Evolutionary conservation across 1,140 invertebrate species (phyloP).

Genomic region (Magallana ariakensis): DNA sequence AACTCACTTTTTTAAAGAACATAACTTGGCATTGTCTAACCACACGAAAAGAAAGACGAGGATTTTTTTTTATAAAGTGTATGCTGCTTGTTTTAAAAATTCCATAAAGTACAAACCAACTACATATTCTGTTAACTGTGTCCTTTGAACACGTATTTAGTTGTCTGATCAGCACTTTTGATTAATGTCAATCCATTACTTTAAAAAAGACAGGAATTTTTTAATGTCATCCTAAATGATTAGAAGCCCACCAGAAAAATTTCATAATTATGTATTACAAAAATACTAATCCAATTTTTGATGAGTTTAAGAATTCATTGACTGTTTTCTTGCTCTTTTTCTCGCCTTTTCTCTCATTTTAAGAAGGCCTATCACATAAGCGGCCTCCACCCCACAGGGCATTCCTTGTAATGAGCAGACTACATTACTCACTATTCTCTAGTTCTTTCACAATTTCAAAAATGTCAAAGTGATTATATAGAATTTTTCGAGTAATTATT

Average conservation of each 20-base stretch:
- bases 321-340: conserved; percentile 16
- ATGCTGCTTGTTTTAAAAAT: no score
- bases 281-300: background rate
- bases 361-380: background rate
- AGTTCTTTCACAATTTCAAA: conserved; percentile 4
- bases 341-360: background rate
- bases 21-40: no score
- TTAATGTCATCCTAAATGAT: background rate
- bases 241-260: conserved; percentile 2
- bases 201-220: background rate
- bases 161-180: no score
- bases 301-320: background rate
- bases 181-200: no score
- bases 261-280: background rate
- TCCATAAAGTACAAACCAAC: background rate
- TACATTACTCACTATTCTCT: background rate
- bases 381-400: background rate
- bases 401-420: background rate
- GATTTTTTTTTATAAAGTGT: no score
- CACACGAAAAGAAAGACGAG: no score
- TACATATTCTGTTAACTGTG: no score
- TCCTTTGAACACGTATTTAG: no score
- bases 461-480: conserved; percentile 24
- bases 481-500: background rate
- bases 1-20: no score